phyloP scores from a whole-genome alignment of 1,140 invertebrate genomes.

The Probaryconus sp. region DNA sequence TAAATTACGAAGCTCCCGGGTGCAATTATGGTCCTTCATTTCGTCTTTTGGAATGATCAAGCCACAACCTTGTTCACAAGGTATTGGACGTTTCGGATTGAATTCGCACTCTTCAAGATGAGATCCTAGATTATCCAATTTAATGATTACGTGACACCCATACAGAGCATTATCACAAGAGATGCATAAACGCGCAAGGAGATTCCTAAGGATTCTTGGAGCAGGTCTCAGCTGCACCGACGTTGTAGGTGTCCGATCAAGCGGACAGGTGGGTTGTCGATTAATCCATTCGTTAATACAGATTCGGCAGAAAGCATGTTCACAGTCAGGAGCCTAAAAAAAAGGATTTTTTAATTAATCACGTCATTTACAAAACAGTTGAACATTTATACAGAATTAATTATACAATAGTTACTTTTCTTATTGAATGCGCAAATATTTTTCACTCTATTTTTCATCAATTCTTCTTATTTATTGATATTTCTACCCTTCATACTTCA shows the following conservation, averaged over 20 bases:
- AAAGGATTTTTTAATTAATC: slow-evolving; percentile 9
- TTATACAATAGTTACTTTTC: too few relatives aligned
- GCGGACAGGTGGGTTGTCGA: slow-evolving; percentile 94
- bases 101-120: slow-evolving; percentile 95
- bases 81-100: slow-evolving; percentile 95
- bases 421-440: too few relatives aligned
- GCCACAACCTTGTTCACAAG: slow-evolving; percentile 95
- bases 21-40: slow-evolving; percentile 95
- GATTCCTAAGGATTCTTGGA: slow-evolving; percentile 93
- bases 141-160: slow-evolving; percentile 91
- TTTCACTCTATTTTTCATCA: too few relatives aligned
- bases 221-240: slow-evolving; percentile 92
- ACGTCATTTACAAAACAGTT: too few relatives aligned
- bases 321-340: slow-evolving; percentile 93
- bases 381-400: too few relatives aligned
- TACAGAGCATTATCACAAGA: slow-evolving; percentile 93
- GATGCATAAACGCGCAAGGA: slow-evolving; percentile 91
- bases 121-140: slow-evolving; percentile 88
- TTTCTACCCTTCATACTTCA: too few relatives aligned
- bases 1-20: slow-evolving; percentile 90
- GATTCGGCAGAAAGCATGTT: slow-evolving; percentile 95
- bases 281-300: slow-evolving; percentile 97
- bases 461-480: too few relatives aligned
- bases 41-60: slow-evolving; percentile 97
- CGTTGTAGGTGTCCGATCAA: slow-evolving; percentile 93